Percentiles rank a stretch among this genome's conserved stretches.
Evolutionary conservation across 2,888 invertebrate genomes (phyloP).

Genomic region (Scaptomyza cyrtandrae): DNA sequence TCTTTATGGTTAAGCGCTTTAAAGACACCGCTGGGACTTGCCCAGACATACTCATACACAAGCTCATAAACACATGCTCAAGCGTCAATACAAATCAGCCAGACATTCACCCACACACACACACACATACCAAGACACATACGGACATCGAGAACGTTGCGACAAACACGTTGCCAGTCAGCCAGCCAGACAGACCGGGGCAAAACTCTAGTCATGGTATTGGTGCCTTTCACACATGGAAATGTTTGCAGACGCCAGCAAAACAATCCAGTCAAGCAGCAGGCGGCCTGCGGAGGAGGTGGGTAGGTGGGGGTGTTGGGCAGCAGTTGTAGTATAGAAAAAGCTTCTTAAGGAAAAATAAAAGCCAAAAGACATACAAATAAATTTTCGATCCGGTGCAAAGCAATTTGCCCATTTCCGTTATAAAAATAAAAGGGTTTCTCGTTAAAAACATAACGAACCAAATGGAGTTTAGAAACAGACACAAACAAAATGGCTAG

Average conservation of each 20-base stretch:
- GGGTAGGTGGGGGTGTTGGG: constrained; percentile 5
- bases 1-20: constrained; percentile 73
- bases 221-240: constrained; percentile 73
- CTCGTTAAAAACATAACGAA: constrained; percentile 76
- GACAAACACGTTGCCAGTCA: constrained; percentile 39
- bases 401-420: constrained; percentile 79
- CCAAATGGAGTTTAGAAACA: constrained; percentile 35
- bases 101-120: constrained; percentile 47
- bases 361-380: constrained; percentile 66
- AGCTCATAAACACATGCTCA: constrained; percentile 68
- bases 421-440: constrained; percentile 76
- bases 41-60: constrained; percentile 27
- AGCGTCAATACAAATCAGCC: constrained; percentile 71
- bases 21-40: constrained; percentile 73
- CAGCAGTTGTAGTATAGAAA: constrained; percentile 37
- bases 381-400: constrained; percentile 77
- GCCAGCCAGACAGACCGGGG: constrained; percentile 26
- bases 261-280: constrained; percentile 58
- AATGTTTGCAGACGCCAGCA: constrained; percentile 80
- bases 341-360: constrained; percentile 77
- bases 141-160: constrained; percentile 35
- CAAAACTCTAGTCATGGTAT: constrained; percentile 38
- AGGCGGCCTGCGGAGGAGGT: constrained; percentile 10
- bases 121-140: constrained; percentile 19
- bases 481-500: background rate